Base-by-base conservation (phyloP, 2,113 vertebrate genomes). In the Sisor rabdophorus region DNA sequence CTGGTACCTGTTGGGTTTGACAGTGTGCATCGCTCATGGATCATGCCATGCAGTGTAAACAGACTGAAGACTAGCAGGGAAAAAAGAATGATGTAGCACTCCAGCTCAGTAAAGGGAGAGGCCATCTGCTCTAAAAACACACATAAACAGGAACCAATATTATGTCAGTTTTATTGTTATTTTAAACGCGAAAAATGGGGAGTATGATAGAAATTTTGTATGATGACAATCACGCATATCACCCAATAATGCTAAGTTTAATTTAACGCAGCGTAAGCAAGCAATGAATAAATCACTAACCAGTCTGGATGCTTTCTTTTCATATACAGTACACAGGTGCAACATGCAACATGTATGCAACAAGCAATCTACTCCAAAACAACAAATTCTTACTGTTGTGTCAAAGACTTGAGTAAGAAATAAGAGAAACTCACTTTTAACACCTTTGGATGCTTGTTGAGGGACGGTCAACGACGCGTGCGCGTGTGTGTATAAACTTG, bases 61-160 rank as follows among this genome's bases (percentile, higher is more conserved):
- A 92, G 79, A 78, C 82, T 48, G 24, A 91, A 92, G 48, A 90
- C 85, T 79, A 89, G 48, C 26, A 91, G 82, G 47, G 87, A 88
- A 58, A 91, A 87, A 24, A 89, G 3, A 70, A 91, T 85, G 1
- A 55, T 83, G 64, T 83, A 16, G 58, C 26, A 82, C 79, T 92
- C 90, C 78, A 91, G 76, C 80, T 90, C 88, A 1, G 85, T 84
- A 28, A 84, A 68, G 2, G 72, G 65, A 73, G 82, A 84, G 0
- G 77, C 83, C 90, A 91, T 91, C 79, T 77, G 48, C 63, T 26
- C 48, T 24, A 20, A 19, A 60, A 69, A 58, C 54, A 75, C 15
- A 77, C 61, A 68, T 36, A 75, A 60, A 78, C 56, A 79, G n/a
- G n/a, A n/a, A n/a, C n/a, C n/a, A n/a, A n/a, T n/a, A n/a, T n/a